A percentile compares a stretch with the other conserved stretches of the same genome.
These are phyloP conservation scores for Laticauda laticaudata DNA, from an alignment of 2,113 vertebrate genomes.

Conservation along the genomic window DNA sequence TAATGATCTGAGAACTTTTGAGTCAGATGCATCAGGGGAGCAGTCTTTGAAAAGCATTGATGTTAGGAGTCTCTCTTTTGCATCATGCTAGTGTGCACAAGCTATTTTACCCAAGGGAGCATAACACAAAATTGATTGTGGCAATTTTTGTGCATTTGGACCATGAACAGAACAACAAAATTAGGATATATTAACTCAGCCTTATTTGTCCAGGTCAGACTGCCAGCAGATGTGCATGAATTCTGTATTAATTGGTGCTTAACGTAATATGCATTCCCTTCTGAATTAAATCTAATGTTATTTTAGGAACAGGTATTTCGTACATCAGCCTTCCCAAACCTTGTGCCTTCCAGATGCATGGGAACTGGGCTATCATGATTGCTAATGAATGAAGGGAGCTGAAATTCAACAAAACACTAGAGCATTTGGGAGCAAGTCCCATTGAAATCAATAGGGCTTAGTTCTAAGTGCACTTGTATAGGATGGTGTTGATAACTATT, in stretches of 20 bases:
- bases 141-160: not conserved
- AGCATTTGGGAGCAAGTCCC: not conserved
- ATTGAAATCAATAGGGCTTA: not conserved
- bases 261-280: not conserved
- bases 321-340: not conserved
- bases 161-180: not conserved
- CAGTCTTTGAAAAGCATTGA: not conserved
- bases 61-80: not conserved
- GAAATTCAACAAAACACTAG: not conserved
- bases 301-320: not conserved
- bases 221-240: not conserved
- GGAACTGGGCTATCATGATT: not conserved
- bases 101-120: not conserved
- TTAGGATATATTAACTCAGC: not conserved
- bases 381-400: not conserved
- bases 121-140: not conserved
- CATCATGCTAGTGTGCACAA: not conserved
- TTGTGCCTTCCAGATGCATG: not conserved
- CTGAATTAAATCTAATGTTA: not conserved
- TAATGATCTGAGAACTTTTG: not conserved
- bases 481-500: not conserved
- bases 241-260: not conserved
- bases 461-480: not conserved
- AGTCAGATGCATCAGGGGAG: not conserved
- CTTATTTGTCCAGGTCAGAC: not conserved